Conservation (phyloP, 2,797 vertebrate genomes). For the Urophycis tenuis region DNA sequence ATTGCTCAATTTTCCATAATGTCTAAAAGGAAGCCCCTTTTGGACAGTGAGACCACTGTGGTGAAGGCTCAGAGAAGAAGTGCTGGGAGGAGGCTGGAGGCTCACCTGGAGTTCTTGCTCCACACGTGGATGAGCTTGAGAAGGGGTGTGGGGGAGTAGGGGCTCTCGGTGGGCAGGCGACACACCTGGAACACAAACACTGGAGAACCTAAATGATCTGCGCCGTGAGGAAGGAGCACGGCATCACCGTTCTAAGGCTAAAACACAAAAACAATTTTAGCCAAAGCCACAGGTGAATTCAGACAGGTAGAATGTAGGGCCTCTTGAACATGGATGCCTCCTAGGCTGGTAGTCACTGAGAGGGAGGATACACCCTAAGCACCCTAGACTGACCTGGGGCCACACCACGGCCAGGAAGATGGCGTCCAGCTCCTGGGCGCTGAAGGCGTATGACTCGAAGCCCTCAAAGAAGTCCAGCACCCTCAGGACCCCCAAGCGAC, state of each 20-base stretch:
- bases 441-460: constrained; percentile 83
- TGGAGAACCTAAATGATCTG: neutral
- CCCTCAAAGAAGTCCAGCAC: constrained; percentile 83
- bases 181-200: constrained; percentile 69
- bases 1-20: neutral
- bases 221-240: neutral
- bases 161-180: constrained; percentile 84
- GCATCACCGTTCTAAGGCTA: no score
- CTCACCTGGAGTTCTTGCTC: constrained; percentile 87
- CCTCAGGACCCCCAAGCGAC: constrained; percentile 84
- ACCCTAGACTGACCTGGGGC: constrained; percentile 78
- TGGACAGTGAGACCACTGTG: neutral
- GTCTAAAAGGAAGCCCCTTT: neutral
- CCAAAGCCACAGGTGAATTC: no score
- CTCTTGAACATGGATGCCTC: no score
- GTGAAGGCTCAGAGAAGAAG: neutral
- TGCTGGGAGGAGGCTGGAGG: neutral
- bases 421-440: constrained; percentile 81
- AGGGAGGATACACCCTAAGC: no score
- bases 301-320: no score
- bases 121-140: constrained; percentile 88
- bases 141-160: constrained; percentile 87
- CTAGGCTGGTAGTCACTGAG: no score
- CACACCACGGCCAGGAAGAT: constrained; percentile 84
- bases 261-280: no score